Conservation (phyloP, 2,113 vertebrate species). For the Spizaetus ornatus region DNA sequence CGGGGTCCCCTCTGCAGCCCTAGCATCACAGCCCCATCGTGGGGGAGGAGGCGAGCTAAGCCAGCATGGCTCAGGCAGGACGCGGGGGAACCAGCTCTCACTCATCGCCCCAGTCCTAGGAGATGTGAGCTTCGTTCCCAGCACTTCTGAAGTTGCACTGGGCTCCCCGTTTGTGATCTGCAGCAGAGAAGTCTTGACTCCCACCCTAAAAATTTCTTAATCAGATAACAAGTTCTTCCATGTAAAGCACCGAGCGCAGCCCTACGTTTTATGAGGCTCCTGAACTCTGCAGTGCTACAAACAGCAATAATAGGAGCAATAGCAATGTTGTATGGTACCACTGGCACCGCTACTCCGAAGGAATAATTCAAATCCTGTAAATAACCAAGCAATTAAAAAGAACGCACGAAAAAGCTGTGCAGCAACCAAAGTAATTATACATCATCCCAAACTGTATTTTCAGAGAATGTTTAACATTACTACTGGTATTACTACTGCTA, state of each 20-base stretch:
- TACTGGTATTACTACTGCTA: constrained; percentile 5
- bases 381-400: constrained; percentile 11
- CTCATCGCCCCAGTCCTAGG: neutral
- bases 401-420: neutral
- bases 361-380: neutral
- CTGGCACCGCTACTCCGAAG: neutral
- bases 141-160: neutral
- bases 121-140: neutral
- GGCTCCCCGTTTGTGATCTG: neutral
- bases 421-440: neutral
- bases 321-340: neutral
- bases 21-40: fast-evolving
- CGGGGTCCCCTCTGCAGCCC: neutral
- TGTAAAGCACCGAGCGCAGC: neutral
- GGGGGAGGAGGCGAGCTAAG: neutral
- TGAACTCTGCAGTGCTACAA: neutral
- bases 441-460: neutral
- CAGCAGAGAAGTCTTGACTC: neutral
- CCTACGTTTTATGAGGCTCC: neutral
- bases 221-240: neutral
- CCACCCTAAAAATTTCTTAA: neutral
- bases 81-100: neutral
- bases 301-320: neutral
- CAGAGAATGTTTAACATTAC: constrained; percentile 3
- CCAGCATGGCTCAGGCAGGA: neutral